phyloP scores from a whole-genome alignment of 2,797 vertebrate species.

The Diplodus puntazzo region DNA sequence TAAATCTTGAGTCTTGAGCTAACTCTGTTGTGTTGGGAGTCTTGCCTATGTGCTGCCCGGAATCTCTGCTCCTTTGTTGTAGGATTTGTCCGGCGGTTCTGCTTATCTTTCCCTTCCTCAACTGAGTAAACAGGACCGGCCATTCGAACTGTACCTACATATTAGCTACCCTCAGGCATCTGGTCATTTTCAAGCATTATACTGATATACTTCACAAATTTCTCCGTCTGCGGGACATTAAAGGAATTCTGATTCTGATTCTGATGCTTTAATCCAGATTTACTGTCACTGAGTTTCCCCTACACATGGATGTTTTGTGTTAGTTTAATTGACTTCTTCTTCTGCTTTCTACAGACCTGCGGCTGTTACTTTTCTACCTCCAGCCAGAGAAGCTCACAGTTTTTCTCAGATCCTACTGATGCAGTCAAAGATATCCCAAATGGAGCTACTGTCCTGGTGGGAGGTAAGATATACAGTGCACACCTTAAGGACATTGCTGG shows the following conservation, averaged over 20 bases:
- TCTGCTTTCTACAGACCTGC: constrained; percentile 79
- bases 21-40: constrained; percentile 12
- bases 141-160: constrained; percentile 25
- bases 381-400: constrained; percentile 80
- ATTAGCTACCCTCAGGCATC: constrained; percentile 5
- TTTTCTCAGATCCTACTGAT: constrained; percentile 90
- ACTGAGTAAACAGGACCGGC: constrained; percentile 41
- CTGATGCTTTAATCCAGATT: constrained; percentile 1
- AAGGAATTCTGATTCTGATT: too few relatives aligned
- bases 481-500: background rate
- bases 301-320: background rate
- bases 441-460: constrained; percentile 93
- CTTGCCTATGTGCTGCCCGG: constrained; percentile 7
- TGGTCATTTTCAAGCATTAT: background rate
- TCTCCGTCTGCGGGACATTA: too few relatives aligned
- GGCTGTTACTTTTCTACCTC: constrained; percentile 91
- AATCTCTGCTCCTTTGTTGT: constrained; percentile 51
- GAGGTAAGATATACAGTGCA: constrained; percentile 85
- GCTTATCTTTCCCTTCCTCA: constrained; percentile 42
- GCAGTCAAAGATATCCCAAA: constrained; percentile 94
- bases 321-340: background rate
- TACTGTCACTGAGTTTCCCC: background rate
- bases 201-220: too few relatives aligned
- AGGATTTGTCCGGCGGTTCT: constrained; percentile 50
- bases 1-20: constrained; percentile 12